Evolutionary conservation across 2,797 vertebrate genomes (phyloP), one percentile per base, ranked within the genome.

Genomic region (Falco concolor): DNA sequence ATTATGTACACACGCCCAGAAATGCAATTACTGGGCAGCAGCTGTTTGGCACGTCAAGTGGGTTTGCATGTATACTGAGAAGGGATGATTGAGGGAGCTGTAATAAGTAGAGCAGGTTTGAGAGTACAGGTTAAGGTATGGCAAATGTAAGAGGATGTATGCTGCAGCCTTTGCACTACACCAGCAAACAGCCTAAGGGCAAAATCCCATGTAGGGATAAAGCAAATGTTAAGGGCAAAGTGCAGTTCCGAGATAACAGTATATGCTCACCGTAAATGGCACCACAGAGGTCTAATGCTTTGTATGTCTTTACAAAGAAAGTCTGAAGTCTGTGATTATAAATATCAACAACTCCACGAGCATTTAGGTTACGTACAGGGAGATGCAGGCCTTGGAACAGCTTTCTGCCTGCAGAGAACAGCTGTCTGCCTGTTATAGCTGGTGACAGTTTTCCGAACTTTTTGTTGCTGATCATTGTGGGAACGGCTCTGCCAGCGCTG

Each of bases 151-250:
- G 42, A 64, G 67, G 49, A 40, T n/a, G 32, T 11, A 20, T 25
- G 56, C 36, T 72, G 68, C 64, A 89, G 81, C 63, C 67, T 67
- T 77, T 49, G 54, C 54, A 45, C 47, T 44, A 40, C 59, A 16
- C 68, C 34, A 70, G 72, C 49, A 49, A 85, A 74, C 17, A 47
- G 73, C 77, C 36, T 50, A 47, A 89, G 56, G 79, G 60, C 34
- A 85, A 53, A 82, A 42, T 57, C 42, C 52, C 42, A 18, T 13
- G 59, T 34, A 81, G 78, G 70, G 79, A 68, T 77, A 84, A 84
- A 75, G 56, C 56, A 89, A 84, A 91, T 34, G 76, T 81, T 76
- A 85, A 92, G 84, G 89, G 74, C 64, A 94, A 85, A 93, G 87
- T 20, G 45, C 49, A 65, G 56, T 63, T 89, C 72, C 70, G 45